Evolutionary conservation across 2,888 invertebrate species (phyloP), one percentile per base, ranked within the genome.

Genomic region (Tigriopus californicus): DNA sequence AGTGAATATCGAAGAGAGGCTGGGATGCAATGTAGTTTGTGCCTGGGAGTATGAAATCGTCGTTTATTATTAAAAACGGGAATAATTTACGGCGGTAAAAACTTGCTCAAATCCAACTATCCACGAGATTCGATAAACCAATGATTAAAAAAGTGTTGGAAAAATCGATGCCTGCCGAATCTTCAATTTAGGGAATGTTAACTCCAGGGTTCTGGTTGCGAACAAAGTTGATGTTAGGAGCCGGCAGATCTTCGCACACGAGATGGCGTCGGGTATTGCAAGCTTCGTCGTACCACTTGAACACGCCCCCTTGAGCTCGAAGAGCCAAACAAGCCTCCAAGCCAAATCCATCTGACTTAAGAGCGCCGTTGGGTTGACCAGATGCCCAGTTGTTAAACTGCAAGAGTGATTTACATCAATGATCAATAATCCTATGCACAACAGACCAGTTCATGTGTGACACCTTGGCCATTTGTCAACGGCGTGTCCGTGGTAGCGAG

Each of bases 181-280:
- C 15, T 20, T 52, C 15, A 54, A 6, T 41, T 59, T 59, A 52
- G 22, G 59, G 59, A 40, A 52, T 52, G 15, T 8, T 52, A 24
- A 59, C 11, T 2, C 59, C 59, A 20, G 59, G 59, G 25, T 59
- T 59, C 24, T 59, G 51, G 25, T 59, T 49, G 12, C 59, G 25
- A 15, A 59, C 59, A 52, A 59, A 59, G 52, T 59, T 59, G 49
- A 59, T 59, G 22, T 59, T 59, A 10, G 49, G 49, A 12, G n/a
- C 24, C 10, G 59, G 59, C 18, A 59, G 25, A 22, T 59, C 59
- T 22, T 59, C 59, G 41, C 59, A 59, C 41, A 53, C 15, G 13
- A 59, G 8, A n/a, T 25, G 40, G 42, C 51, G 13, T 51, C 52
- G 33, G 44, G 42, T 41, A 22, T 51, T 57, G n/a, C 60, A 56